Evolutionary conservation across 1,140 invertebrate species (phyloP).

Genomic region (Stratiolaelaps scimitus): DNA sequence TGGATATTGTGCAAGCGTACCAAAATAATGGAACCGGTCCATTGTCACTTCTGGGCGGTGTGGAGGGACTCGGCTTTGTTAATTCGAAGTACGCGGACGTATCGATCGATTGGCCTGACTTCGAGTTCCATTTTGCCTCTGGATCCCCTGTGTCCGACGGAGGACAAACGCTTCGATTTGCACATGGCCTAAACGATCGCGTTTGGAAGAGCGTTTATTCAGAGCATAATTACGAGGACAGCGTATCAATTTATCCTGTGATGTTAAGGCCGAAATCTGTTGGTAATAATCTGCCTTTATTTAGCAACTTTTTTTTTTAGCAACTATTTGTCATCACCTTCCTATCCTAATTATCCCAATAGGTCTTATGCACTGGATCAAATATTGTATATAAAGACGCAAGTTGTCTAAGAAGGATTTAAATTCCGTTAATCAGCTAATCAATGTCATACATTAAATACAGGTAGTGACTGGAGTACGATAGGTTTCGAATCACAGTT

Average conservation of each 20-base stretch:
- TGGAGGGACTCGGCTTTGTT: slow-evolving; percentile 64
- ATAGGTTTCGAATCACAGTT: too few species aligned
- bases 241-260: slow-evolving; percentile 72
- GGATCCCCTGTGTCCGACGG: slow-evolving; percentile 34
- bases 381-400: too few species aligned
- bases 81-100: slow-evolving; percentile 66
- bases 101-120: slow-evolving; percentile 56
- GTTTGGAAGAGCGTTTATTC: slow-evolving; percentile 34
- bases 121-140: slow-evolving; percentile 56
- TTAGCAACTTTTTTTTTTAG: too few species aligned
- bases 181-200: slow-evolving; percentile 33
- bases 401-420: too few species aligned
- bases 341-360: too few species aligned
- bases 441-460: too few species aligned
- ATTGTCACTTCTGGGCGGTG: slow-evolving; percentile 41
- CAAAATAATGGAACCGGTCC: slow-evolving; percentile 36
- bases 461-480: too few species aligned
- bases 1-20: slow-evolving; percentile 28
- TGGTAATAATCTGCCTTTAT: not conserved
- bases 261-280: slow-evolving; percentile 49
- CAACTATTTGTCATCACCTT: too few species aligned
- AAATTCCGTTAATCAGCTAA: too few species aligned
- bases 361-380: too few species aligned
- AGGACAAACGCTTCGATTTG: slow-evolving; percentile 37
- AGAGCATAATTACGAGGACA: slow-evolving; percentile 46